Percentiles rank a stretch among this genome's conserved stretches.
Evolutionary conservation across 2,888 invertebrate genomes (phyloP).

Genomic region (Stenichneumon culpator): DNA sequence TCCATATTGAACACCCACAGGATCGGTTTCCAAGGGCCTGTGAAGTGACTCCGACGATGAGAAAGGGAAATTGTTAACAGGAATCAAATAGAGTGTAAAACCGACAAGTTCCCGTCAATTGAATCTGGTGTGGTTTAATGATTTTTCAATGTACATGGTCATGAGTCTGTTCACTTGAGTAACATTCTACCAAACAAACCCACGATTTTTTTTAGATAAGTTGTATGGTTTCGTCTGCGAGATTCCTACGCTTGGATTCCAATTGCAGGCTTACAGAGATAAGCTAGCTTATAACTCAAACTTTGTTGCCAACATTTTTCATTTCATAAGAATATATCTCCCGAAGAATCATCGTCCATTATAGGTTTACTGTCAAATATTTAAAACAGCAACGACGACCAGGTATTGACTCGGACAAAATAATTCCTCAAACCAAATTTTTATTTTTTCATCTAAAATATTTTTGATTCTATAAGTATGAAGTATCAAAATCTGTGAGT

Average conservation of each 20-base stretch:
- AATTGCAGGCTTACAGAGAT: not conserved
- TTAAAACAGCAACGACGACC: too few relatives aligned
- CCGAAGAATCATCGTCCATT: too few relatives aligned
- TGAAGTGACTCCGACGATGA: slow-evolving; percentile 4
- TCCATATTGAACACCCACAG: not conserved
- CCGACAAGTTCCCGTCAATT: not conserved
- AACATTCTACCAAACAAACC: not conserved
- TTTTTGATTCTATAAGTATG: too few relatives aligned
- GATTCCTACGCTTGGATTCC: not conserved
- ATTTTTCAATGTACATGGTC: not conserved
- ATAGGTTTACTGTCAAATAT: too few relatives aligned
- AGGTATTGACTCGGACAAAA: too few relatives aligned
- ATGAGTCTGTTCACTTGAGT: not conserved
- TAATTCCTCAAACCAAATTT: too few relatives aligned
- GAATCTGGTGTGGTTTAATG: not conserved
- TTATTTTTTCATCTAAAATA: too few relatives aligned
- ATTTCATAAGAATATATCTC: too few relatives aligned
- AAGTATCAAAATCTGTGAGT: too few relatives aligned
- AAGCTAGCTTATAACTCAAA: not conserved
- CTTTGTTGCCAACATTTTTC: too few relatives aligned
- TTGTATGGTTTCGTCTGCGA: not conserved
- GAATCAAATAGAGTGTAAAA: not conserved
- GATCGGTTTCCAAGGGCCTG: slow-evolving; percentile 19
- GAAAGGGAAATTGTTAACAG: not conserved
- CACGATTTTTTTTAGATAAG: not conserved